phyloP scores from a whole-genome alignment of 2,888 invertebrate genomes.

The Pilophorus perplexus region DNA sequence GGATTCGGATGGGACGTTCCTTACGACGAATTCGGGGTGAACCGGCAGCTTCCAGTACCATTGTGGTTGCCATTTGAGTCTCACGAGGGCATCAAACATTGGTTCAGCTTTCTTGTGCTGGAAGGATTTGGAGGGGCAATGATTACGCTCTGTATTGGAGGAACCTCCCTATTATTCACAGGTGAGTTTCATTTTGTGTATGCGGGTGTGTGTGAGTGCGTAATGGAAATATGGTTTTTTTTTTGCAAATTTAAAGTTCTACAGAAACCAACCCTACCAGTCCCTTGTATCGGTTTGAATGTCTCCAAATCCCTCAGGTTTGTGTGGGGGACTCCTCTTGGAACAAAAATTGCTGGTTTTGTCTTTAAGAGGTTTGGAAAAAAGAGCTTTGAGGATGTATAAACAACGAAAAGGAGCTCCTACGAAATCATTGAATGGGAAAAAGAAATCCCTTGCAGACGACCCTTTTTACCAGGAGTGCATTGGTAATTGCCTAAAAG shows the following conservation, averaged over 20 bases:
- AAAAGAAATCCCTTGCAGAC: slow-evolving; percentile 1
- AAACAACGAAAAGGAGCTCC: neutral
- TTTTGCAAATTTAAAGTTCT: too few species aligned
- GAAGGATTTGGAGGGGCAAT: slow-evolving; percentile 24
- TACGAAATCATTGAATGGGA: neutral
- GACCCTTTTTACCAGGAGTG: slow-evolving; percentile 23
- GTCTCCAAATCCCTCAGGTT: too few species aligned
- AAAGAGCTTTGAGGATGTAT: slow-evolving; percentile 2
- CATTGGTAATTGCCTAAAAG: slow-evolving; percentile 8
- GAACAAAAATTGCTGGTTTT: slow-evolving; percentile 19
- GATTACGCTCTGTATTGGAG: slow-evolving; percentile 20
- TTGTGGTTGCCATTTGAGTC: slow-evolving; percentile 22
- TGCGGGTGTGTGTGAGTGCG: too few species aligned
- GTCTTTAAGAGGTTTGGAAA: slow-evolving; percentile 13
- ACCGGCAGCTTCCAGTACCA: slow-evolving; percentile 19
- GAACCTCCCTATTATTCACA: slow-evolving; percentile 22
- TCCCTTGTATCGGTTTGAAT: too few species aligned
- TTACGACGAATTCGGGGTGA: slow-evolving; percentile 25
- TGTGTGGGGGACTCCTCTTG: slow-evolving; percentile 2
- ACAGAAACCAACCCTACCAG: too few species aligned
- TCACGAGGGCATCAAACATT: slow-evolving; percentile 1
- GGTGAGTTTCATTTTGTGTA: too few species aligned
- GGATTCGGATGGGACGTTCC: slow-evolving; percentile 19
- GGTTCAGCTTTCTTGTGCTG: slow-evolving; percentile 6
- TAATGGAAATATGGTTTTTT: too few species aligned